These are phyloP conservation scores for Lophius americanus DNA, from an alignment of 2,797 vertebrate species.

Conservation along the genomic window DNA sequence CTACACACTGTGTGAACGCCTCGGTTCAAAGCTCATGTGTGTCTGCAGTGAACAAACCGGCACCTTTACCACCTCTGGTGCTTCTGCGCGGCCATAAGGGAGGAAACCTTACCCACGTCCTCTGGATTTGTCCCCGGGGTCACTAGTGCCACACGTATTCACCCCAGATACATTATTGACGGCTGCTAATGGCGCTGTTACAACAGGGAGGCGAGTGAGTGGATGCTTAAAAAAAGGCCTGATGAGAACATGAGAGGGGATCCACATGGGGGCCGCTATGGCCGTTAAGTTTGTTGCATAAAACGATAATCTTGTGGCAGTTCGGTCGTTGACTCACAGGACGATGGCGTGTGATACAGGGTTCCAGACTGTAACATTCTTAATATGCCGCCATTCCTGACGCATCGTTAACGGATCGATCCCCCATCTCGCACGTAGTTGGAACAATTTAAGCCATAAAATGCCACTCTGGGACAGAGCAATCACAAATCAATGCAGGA, in stretches of 20 bases:
- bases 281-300: neutral
- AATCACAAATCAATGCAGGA: too few species aligned
- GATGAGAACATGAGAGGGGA: constrained; percentile 62
- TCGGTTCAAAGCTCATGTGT: neutral
- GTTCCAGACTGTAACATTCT: too few species aligned
- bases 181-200: constrained; percentile 89
- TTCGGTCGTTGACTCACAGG: too few species aligned
- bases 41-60: constrained; percentile 78
- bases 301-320: too few species aligned
- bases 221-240: constrained; percentile 77
- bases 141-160: constrained; percentile 54
- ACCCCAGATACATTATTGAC: constrained; percentile 87
- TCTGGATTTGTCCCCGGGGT: constrained; percentile 78
- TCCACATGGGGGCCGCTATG: neutral
- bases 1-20: neutral
- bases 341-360: too few species aligned
- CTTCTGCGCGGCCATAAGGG: constrained; percentile 64
- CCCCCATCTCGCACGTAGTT: too few species aligned
- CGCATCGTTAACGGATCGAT: too few species aligned
- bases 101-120: constrained; percentile 82
- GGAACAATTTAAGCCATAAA: too few species aligned
- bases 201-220: constrained; percentile 72
- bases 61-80: constrained; percentile 76
- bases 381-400: too few species aligned
- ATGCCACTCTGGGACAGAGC: too few species aligned